Conservation (phyloP, 2,888 invertebrate genomes). For the Melangyna quadrimaculata region DNA sequence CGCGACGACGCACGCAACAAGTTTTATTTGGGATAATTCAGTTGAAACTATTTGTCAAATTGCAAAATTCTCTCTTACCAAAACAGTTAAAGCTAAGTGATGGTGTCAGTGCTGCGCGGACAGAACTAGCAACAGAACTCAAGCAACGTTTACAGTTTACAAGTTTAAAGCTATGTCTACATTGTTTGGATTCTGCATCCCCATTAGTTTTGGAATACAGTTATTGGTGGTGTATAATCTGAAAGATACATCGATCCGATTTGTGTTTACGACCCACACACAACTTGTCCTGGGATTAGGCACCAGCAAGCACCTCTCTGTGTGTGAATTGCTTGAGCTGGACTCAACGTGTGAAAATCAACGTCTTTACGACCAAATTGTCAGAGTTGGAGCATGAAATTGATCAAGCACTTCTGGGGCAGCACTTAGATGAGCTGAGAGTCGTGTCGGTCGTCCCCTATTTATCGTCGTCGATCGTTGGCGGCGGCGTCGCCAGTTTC, state of each 20-base stretch:
- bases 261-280: conserved; percentile 47
- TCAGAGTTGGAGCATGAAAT: conserved; percentile 43
- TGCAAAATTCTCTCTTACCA: conserved; percentile 42
- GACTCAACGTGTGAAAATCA: conserved; percentile 59
- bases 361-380: conserved; percentile 44
- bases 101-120: conserved; percentile 15
- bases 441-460: too few species aligned
- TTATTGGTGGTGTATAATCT: background rate
- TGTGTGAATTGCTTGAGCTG: background rate
- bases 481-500: conserved; percentile 8
- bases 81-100: background rate
- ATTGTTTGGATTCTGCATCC: conserved; percentile 40
- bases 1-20: background rate
- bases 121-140: background rate
- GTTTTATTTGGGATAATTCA: conserved; percentile 49
- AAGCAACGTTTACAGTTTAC: conserved; percentile 41
- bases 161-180: conserved; percentile 46
- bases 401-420: conserved; percentile 52
- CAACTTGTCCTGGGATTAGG: conserved; percentile 20
- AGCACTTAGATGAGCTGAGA: conserved; percentile 35
- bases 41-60: conserved; percentile 57
- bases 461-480: conserved; percentile 28
- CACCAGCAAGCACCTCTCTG: background rate
- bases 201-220: background rate
- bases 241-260: conserved; percentile 7